Conservation (phyloP, 2,888 invertebrate genomes). For the Zelleria hepariella region DNA sequence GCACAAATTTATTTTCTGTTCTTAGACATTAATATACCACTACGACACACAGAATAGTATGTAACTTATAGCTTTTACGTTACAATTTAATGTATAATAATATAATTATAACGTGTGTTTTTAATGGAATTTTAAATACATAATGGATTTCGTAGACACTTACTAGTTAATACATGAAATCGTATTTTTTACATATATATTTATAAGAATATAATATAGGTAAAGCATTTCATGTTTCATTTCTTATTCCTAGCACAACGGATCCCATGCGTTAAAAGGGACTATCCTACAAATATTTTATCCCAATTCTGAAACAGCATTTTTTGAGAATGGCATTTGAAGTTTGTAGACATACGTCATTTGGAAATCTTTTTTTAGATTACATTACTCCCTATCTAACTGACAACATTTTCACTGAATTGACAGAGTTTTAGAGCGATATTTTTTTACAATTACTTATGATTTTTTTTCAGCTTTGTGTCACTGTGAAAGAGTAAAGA, state of each 20-base stretch:
- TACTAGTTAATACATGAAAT: constrained; percentile 59
- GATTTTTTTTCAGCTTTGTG: constrained; percentile 31
- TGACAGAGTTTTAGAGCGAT: constrained; percentile 51
- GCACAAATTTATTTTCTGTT: constrained; percentile 57
- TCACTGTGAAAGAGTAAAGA: constrained; percentile 38
- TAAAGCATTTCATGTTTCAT: constrained; percentile 60
- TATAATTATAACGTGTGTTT: constrained; percentile 37
- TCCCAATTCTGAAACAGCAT: constrained; percentile 45
- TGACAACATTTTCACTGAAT: constrained; percentile 65
- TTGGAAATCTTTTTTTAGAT: constrained; percentile 30
- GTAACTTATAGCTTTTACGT: constrained; percentile 31
- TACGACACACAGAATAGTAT: constrained; percentile 56
- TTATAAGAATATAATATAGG: constrained; percentile 71
- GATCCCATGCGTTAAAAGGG: constrained; percentile 54
- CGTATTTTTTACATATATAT: constrained; percentile 64
- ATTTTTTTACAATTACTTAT: constrained; percentile 26
- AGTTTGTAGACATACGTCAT: constrained; percentile 45
- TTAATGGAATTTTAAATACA: constrained; percentile 44
- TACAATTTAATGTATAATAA: constrained; percentile 32
- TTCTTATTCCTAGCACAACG: constrained; percentile 62
- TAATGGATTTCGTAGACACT: constrained; percentile 62
- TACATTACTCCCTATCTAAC: constrained; percentile 49
- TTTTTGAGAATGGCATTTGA: constrained; percentile 37
- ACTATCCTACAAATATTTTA: constrained; percentile 53
- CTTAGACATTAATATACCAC: constrained; percentile 26